phyloP scores from a whole-genome alignment of 2,113 vertebrate species.

The Thinocorus orbignyianus region DNA sequence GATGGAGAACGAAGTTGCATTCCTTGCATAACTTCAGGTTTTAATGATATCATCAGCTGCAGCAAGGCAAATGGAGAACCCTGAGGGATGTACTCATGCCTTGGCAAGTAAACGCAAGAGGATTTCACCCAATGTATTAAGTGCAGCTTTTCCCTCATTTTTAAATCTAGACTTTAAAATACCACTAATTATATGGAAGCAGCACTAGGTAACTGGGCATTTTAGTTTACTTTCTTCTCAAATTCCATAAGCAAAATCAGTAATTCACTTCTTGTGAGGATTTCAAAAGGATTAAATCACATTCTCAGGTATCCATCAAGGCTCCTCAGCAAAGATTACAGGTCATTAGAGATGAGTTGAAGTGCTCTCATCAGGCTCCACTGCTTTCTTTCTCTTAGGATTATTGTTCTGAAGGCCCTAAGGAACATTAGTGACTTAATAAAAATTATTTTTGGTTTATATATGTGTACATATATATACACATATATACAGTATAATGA shows the following conservation, averaged over 20 bases:
- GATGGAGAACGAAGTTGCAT: neutral
- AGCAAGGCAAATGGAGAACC: neutral
- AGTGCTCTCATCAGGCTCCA: neutral
- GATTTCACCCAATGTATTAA: neutral
- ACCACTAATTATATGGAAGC: neutral
- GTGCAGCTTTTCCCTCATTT: neutral
- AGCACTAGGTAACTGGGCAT: neutral
- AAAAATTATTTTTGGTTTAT: neutral
- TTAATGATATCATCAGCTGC: neutral
- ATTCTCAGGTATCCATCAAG: neutral
- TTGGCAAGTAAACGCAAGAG: neutral
- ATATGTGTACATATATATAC: no score
- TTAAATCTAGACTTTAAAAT: neutral
- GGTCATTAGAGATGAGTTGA: neutral
- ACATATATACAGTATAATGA: neutral
- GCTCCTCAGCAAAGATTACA: neutral
- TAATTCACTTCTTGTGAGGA: neutral
- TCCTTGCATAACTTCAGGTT: slow-evolving; percentile 18
- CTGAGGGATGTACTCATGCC: neutral
- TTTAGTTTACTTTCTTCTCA: neutral
- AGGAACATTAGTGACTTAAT: neutral
- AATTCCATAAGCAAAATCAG: neutral
- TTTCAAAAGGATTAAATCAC: neutral
- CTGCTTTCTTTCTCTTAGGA: neutral
- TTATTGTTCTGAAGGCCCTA: neutral